Conservation (phyloP, 2,888 invertebrate species). For the Theodoxus fluviatilis region DNA sequence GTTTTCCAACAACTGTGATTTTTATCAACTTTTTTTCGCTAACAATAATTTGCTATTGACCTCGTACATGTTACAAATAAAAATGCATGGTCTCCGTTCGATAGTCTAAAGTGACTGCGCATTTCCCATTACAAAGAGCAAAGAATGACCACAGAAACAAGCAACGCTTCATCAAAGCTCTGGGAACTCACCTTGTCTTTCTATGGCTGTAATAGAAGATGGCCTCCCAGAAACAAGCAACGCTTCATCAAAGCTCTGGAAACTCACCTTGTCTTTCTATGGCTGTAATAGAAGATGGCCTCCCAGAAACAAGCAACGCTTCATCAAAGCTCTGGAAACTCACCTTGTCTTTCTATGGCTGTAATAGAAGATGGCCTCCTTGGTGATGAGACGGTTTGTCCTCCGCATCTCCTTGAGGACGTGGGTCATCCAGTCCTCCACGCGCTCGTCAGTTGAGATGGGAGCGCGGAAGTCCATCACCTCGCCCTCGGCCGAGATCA, state of each 20-base stretch:
- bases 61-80: too few relatives aligned
- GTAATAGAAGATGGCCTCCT: constrained; percentile 74
- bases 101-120: too few relatives aligned
- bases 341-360: constrained; percentile 31
- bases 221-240: too few relatives aligned
- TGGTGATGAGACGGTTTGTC: constrained; percentile 81
- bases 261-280: constrained; percentile 73
- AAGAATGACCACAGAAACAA: too few relatives aligned
- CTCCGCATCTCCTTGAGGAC: constrained; percentile 83
- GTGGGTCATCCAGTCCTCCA: constrained; percentile 90
- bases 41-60: too few relatives aligned
- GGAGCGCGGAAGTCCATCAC: constrained; percentile 78
- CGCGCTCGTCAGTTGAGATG: constrained; percentile 78
- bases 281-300: constrained; percentile 85
- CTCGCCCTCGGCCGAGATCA: constrained; percentile 87
- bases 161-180: constrained; percentile 3
- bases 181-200: constrained; percentile 71
- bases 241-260: constrained; percentile 3
- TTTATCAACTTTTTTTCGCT: too few relatives aligned
- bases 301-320: too few relatives aligned
- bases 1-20: too few relatives aligned
- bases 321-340: too few relatives aligned
- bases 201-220: constrained; percentile 84
- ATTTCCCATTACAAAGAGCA: too few relatives aligned
- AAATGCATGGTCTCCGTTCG: too few relatives aligned